Base-by-base conservation (phyloP, 2,888 invertebrate genomes). In the Penaeus monodon region DNA sequence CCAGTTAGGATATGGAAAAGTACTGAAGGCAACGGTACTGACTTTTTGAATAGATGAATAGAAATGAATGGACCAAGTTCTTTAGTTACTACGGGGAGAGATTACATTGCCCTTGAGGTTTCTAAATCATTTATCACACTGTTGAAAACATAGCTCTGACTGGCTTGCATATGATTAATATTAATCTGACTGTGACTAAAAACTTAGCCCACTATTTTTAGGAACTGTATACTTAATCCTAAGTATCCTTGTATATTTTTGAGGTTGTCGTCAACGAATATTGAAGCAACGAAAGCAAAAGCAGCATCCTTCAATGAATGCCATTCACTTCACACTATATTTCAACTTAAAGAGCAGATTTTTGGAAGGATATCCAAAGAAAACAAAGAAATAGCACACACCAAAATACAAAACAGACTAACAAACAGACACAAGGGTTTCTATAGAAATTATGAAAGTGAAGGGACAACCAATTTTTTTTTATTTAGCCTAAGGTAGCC, bases 221-320 rank as follows among this genome's bases (percentile, higher is more conserved):
- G 86, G 86, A 83, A 87, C 86, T 87, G 86, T 83, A 87, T 38
- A 87, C 86, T 87, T 87, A 87, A 87, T 74, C 82, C 86, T 87
- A 87, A 74, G 73, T 74, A 77, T 80, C 81, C 86, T 82, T 87
- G 83, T 87, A 79, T 87, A 78, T 87, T 79, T 87, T 82, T 87
- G 78, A 79, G 86, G 86, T 83, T 83, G 86, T 87, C 86, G 83
- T 82, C 79, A 87, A 83, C 83, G 33, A 77, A 81, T 82, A 82
- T 78, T 86, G 81, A 86, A 78, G 86, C 86, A 86, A 86, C 86
- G 78, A 33, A 86, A 86, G 86, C 86, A 86, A 57, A 86, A 81
- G 86, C 63, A 86, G 81, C 86, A 86, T 68, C 82, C 68, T n/a
- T 82, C 76, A 82, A 86, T 82, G 78, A 79, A 78, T 82, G 82